These are phyloP conservation scores for Drosophila biarmipes DNA, from an alignment of 1,140 invertebrate genomes.

Conservation along the genomic window DNA sequence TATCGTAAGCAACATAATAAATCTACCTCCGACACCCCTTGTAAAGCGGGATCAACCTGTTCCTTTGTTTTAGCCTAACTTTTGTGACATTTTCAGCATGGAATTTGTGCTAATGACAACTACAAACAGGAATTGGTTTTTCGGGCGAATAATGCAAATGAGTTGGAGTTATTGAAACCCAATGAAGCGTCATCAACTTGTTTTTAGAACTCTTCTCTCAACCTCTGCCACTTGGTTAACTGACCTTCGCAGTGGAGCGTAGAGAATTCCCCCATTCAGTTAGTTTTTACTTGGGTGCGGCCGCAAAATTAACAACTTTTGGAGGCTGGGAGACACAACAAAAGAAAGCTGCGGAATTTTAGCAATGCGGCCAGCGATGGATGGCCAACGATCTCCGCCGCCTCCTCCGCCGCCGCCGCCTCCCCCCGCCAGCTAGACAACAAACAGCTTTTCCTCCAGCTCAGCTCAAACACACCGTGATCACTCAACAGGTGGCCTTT, in stretches of 20 bases:
- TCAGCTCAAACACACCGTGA: conserved; percentile 8
- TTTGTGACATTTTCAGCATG: conserved; percentile 61
- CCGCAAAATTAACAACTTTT: conserved; percentile 63
- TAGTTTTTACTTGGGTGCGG: conserved; percentile 45
- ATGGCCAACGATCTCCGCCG: conserved; percentile 52
- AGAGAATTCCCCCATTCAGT: conserved; percentile 15
- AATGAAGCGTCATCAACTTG: conserved; percentile 68
- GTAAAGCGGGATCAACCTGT: conserved; percentile 28
- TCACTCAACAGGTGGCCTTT: conserved; percentile 43
- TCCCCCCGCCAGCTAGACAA: conserved; percentile 38
- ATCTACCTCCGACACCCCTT: conserved; percentile 3
- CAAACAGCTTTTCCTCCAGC: conserved; percentile 23
- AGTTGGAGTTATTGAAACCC: conserved; percentile 51
- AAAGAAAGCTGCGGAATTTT: conserved; percentile 79
- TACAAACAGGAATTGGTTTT: conserved; percentile 37
- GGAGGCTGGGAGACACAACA: conserved; percentile 51
- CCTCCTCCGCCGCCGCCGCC: conserved; percentile 11
- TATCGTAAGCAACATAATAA: background rate
- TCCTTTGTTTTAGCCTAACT: conserved; percentile 14
- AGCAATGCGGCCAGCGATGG: conserved; percentile 68
- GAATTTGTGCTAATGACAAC: conserved; percentile 62
- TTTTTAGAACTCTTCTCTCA: conserved; percentile 48
- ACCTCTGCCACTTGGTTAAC: background rate
- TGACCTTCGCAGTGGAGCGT: conserved; percentile 51
- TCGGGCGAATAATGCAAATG: conserved; percentile 41